These are phyloP conservation scores for Acromyrmex heyeri DNA, from an alignment of 1,140 invertebrate genomes.

Conservation along the genomic window DNA sequence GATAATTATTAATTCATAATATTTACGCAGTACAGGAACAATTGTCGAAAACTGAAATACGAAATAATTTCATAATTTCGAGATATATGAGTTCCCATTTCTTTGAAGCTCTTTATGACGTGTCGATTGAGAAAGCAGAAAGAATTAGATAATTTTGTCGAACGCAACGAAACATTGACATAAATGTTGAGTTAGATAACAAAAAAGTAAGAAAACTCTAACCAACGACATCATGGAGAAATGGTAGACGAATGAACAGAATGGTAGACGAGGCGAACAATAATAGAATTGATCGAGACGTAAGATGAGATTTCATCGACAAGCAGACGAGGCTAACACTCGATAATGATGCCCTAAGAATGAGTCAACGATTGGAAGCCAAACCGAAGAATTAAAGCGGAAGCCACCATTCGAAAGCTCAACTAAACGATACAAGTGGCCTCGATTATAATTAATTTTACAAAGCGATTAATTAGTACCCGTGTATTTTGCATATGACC, in stretches of 20 bases:
- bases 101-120: neutral
- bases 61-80: neutral
- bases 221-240: constrained; percentile 13
- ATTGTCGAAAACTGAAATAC: neutral
- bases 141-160: constrained; percentile 11
- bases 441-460: constrained; percentile 38
- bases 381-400: constrained; percentile 64
- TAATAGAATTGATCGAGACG: constrained; percentile 50
- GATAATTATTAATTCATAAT: constrained; percentile 26
- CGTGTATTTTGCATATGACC: neutral
- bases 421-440: neutral
- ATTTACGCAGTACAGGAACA: neutral
- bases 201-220: constrained; percentile 1
- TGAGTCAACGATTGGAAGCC: constrained; percentile 57
- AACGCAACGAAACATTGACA: neutral
- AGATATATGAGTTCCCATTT: neutral
- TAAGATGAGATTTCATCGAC: constrained; percentile 64
- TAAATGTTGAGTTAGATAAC: constrained; percentile 52
- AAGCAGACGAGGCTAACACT: constrained; percentile 61
- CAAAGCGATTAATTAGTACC: constrained; percentile 11
- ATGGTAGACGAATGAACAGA: constrained; percentile 27
- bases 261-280: constrained; percentile 38
- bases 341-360: constrained; percentile 73
- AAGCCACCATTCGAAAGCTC: constrained; percentile 1
- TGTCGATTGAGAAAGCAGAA: neutral